These are phyloP conservation scores for Cryptus armator DNA, from an alignment of 2,888 invertebrate genomes.

Conservation along the genomic window DNA sequence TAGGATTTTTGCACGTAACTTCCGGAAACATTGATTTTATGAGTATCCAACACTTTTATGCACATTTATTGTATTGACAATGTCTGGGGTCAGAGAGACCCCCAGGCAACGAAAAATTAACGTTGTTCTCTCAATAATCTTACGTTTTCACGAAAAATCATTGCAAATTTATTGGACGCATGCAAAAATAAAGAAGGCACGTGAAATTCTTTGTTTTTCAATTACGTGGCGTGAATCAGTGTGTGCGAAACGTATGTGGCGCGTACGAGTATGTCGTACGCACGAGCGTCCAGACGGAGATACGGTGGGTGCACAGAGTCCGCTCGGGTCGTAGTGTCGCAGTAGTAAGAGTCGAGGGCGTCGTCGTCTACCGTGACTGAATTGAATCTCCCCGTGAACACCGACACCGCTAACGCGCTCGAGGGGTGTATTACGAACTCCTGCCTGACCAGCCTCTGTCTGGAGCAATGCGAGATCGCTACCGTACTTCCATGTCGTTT, in stretches of 20 bases:
- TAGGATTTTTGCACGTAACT: slow-evolving; percentile 18
- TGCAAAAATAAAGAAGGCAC: too few species aligned
- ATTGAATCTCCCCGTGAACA: slow-evolving; percentile 81
- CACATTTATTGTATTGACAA: neutral
- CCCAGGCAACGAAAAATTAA: too few species aligned
- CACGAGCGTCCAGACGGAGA: slow-evolving; percentile 78
- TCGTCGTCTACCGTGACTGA: slow-evolving; percentile 83
- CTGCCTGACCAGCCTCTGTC: slow-evolving; percentile 20
- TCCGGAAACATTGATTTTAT: too few species aligned
- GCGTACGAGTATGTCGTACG: slow-evolving; percentile 65
- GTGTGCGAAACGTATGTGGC: slow-evolving; percentile 59
- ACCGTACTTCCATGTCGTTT: slow-evolving; percentile 52
- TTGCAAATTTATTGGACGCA: too few species aligned
- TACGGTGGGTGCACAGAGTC: slow-evolving; percentile 82
- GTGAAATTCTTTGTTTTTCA: too few species aligned
- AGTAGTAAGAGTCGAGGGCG: slow-evolving; percentile 73
- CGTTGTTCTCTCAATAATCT: too few species aligned
- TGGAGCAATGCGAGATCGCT: slow-evolving; percentile 38
- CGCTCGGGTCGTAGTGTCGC: slow-evolving; percentile 74
- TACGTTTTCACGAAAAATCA: too few species aligned
- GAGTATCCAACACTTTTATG: too few species aligned
- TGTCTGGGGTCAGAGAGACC: too few species aligned
- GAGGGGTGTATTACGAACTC: slow-evolving; percentile 31
- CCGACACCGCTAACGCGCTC: slow-evolving; percentile 75
- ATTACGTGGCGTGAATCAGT: neutral